phyloP scores from a whole-genome alignment of 2,888 invertebrate species.

The Linnaemya tessellans region DNA sequence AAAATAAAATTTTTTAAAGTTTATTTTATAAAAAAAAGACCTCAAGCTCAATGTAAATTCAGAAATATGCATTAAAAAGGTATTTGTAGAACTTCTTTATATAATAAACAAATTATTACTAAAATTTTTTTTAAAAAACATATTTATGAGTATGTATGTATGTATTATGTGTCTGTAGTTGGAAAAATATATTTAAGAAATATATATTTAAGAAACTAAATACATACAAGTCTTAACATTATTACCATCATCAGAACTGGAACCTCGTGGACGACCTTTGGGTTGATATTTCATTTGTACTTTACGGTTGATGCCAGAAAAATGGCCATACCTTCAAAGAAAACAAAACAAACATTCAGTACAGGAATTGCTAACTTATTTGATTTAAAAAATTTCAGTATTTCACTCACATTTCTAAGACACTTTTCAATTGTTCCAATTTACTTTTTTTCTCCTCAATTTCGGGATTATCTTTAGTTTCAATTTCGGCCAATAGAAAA shows the following conservation, averaged over 20 bases:
- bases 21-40: too few species aligned
- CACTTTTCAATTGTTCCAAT: slow-evolving; percentile 97
- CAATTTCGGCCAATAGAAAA: slow-evolving; percentile 93
- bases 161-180: slow-evolving; percentile 6
- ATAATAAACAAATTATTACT: too few species aligned
- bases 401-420: slow-evolving; percentile 96
- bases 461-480: slow-evolving; percentile 94
- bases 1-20: too few species aligned
- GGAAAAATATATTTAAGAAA: too few species aligned
- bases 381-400: not conserved
- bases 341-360: slow-evolving; percentile 7
- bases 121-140: too few species aligned
- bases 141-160: not conserved
- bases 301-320: slow-evolving; percentile 99
- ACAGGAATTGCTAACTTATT: not conserved
- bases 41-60: too few species aligned
- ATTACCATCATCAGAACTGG: slow-evolving; percentile 96
- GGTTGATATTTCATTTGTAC: slow-evolving; percentile 99
- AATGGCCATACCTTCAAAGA: slow-evolving; percentile 95
- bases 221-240: slow-evolving; percentile 77
- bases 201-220: slow-evolving; percentile 53
- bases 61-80: too few species aligned
- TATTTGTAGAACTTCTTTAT: too few species aligned
- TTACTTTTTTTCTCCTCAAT: slow-evolving; percentile 98
- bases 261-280: slow-evolving; percentile 94